These are phyloP conservation scores for Oscheius sp. DNA, from an alignment of 2,888 invertebrate species.

Conservation along the genomic window DNA sequence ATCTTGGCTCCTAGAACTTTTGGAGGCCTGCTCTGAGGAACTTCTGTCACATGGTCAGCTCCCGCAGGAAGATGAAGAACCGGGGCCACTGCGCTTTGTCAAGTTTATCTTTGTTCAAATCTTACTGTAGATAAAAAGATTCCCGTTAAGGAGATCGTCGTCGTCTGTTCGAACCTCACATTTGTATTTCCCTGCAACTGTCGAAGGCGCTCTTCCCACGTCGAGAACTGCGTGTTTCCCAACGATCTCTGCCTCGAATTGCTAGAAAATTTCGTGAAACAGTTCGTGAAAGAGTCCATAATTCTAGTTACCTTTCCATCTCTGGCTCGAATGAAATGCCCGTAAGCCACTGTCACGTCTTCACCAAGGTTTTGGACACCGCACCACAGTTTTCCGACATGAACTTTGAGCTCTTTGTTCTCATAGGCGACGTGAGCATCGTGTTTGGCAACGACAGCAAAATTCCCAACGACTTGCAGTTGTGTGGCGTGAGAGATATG, in stretches of 20 bases:
- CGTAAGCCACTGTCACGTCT: constrained; percentile 48
- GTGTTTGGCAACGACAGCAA: constrained; percentile 49
- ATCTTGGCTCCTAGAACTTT: constrained; percentile 13
- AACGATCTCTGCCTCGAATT: constrained; percentile 44
- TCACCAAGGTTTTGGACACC: constrained; percentile 52
- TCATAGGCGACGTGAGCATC: constrained; percentile 43
- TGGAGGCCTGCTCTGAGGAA: constrained; percentile 23
- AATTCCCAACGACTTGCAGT: constrained; percentile 48
- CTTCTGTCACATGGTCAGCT: constrained; percentile 39
- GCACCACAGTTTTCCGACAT: constrained; percentile 53
- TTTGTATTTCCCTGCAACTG: constrained; percentile 50
- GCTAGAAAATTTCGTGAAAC: constrained; percentile 29
- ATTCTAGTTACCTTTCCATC: constrained; percentile 44
- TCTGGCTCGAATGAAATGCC: constrained; percentile 47
- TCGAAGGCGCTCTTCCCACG: constrained; percentile 45
- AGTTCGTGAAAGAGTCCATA: background rate
- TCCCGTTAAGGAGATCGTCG: constrained; percentile 51
- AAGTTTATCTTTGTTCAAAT: background rate
- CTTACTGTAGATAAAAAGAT: constrained; percentile 52
- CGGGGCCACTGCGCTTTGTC: constrained; percentile 45
- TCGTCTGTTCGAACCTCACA: constrained; percentile 56
- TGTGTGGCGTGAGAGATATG: background rate
- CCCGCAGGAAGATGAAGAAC: constrained; percentile 46
- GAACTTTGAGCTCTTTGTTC: constrained; percentile 41
- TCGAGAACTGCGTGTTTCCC: constrained; percentile 47